Base-by-base conservation (phyloP, 2,113 vertebrate species). In the Gambusia affinis region DNA sequence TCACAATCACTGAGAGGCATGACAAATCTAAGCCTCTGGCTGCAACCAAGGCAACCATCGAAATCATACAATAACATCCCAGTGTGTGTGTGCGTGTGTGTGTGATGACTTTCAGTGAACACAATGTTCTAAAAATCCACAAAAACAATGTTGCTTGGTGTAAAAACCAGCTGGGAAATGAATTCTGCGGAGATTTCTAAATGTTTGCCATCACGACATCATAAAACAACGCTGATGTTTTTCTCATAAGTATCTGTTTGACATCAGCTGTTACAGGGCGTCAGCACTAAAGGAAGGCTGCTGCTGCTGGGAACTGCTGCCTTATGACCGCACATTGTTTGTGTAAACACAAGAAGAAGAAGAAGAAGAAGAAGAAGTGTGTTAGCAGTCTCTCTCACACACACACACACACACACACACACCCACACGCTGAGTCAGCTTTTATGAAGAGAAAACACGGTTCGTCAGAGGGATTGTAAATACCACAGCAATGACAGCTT, bases 151-250 rank as follows among this genome's bases (percentile, higher is more conserved):
- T 67, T 72, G 29, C 33, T 66, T 78, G 47, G 51, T 71, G 71
- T 78, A 35, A 73, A 71, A 65, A 84, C 60, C 87, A 79, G 84
- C 82, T 84, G 87, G 82, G 65, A 35, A 47, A 64, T 64, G 27
- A 67, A 76, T 61, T 73, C 77, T 33, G 64, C 47, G 44, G 70
- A 63, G n/a, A 62, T 29, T 60, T 73, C 60, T 79, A 51, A 19
- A n/a, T 75, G 63, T 73, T 39, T 31, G 11, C 73, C 47, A 67
- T 78, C 42, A n/a, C 0, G 31, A 12, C 64, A 60, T 60, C 28
- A 67, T 75, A 51, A 75, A 75, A 68, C 42, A 62, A 54, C 62
- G 67, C 68, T 3, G 27, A 60, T 22, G 61, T 44, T 63, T 37
- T 66, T 72, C 47, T 4, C 27, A 28, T 28, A 61, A 72, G 47